Evolutionary conservation across 2,888 invertebrate species (phyloP).

Genomic region (Resseliella maxima): DNA sequence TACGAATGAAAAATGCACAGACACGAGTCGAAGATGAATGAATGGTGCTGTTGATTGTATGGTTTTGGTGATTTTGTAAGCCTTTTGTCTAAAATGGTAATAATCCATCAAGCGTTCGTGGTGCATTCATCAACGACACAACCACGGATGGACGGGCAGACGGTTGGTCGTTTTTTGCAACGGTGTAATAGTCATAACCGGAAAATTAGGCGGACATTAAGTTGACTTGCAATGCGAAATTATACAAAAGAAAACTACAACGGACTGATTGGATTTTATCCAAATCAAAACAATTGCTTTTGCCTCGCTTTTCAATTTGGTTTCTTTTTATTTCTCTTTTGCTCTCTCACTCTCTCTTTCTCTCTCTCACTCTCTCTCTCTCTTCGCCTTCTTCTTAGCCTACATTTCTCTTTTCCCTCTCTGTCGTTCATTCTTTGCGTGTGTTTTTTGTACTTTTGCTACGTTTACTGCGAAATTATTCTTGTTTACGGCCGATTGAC

Average conservation of each 20-base stretch:
- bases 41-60: neutral
- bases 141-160: no score
- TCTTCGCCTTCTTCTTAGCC: no score
- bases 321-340: no score
- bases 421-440: neutral
- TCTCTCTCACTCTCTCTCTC: no score
- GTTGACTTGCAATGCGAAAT: conserved; percentile 51
- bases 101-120: neutral
- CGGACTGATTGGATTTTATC: conserved; percentile 15
- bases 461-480: conserved; percentile 29
- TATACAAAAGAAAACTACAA: neutral
- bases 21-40: conserved; percentile 15
- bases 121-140: conserved; percentile 36
- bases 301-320: no score
- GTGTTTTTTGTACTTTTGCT: neutral
- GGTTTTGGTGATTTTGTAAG: conserved; percentile 16
- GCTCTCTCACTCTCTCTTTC: no score
- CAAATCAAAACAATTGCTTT: conserved; percentile 39
- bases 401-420: no score
- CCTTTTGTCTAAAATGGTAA: conserved; percentile 34
- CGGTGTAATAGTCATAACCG: conserved; percentile 7
- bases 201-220: conserved; percentile 55
- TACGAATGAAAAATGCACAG: neutral
- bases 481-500: conserved; percentile 48
- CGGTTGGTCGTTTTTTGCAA: no score